These are phyloP conservation scores for Camponotus vicinus DNA, from an alignment of 1,140 invertebrate genomes.

Conservation along the genomic window DNA sequence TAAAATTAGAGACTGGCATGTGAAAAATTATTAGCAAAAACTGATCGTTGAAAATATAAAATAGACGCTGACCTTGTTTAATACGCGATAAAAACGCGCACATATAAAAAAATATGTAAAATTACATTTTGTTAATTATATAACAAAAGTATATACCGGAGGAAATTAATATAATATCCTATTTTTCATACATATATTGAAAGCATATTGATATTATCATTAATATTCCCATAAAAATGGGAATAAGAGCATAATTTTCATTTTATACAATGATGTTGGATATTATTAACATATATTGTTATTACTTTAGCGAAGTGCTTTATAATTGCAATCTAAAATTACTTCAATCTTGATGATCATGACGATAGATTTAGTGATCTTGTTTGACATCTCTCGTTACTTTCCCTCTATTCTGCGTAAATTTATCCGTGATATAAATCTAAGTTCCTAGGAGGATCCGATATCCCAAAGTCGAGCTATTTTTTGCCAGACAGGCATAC, in stretches of 20 bases:
- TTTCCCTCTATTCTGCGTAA: not conserved
- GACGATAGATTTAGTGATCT: not conserved
- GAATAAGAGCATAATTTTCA: too few species aligned
- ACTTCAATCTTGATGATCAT: not conserved
- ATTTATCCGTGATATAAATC: constrained; percentile 6
- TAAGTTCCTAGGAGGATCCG: not conserved
- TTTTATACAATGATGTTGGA: too few species aligned
- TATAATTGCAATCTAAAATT: not conserved
- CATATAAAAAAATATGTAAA: too few species aligned
- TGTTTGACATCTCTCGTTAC: not conserved
- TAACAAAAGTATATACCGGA: too few species aligned
- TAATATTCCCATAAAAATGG: too few species aligned
- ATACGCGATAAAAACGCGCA: too few species aligned
- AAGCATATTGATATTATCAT: too few species aligned
- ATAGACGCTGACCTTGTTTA: not conserved
- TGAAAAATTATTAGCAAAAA: not conserved
- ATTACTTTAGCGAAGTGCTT: not conserved
- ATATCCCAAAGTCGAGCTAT: not conserved
- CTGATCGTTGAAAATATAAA: not conserved
- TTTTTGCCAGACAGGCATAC: constrained; percentile 57
- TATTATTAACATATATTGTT: too few species aligned
- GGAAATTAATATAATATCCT: too few species aligned
- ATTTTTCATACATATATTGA: too few species aligned
- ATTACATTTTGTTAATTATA: too few species aligned
- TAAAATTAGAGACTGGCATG: not conserved